A percentile compares a stretch with the other conserved stretches of the same genome.
Evolutionary conservation across 2,113 vertebrate species (phyloP).

Genomic region (Mandrillus leucophaeus): DNA sequence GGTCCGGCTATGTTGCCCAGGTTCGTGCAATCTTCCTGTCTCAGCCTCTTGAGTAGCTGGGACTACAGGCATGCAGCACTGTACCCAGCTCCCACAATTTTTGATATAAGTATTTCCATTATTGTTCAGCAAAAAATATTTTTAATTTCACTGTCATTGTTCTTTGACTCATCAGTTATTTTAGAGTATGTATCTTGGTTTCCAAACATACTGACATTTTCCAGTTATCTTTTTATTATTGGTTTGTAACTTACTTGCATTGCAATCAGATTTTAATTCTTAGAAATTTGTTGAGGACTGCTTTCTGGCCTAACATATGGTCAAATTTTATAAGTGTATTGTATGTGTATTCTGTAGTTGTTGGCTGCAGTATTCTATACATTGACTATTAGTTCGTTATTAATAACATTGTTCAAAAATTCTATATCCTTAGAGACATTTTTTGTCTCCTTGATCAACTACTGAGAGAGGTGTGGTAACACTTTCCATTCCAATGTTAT

Average conservation of each 20-base stretch:
- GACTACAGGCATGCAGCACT: not conserved
- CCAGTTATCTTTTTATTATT: not conserved
- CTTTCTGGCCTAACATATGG: not conserved
- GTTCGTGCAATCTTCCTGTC: not conserved
- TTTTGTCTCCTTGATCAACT: not conserved
- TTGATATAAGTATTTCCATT: not conserved
- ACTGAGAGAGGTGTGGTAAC: not conserved
- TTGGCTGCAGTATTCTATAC: not conserved
- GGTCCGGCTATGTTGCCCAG: not conserved
- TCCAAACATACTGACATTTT: not conserved
- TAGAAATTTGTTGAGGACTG: not conserved
- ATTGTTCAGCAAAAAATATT: not conserved
- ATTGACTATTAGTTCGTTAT: not conserved
- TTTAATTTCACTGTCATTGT: not conserved
- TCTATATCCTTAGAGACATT: conserved; percentile 8
- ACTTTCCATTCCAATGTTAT: not conserved
- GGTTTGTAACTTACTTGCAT: conserved; percentile 33
- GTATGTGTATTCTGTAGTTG: not conserved
- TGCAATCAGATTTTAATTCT: conserved; percentile 2
- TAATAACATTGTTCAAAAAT: not conserved
- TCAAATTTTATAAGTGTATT: not conserved
- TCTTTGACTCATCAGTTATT: not conserved
- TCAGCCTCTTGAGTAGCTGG: not conserved
- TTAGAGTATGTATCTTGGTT: conserved; percentile 17
- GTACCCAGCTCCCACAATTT: not conserved